phyloP scores from a whole-genome alignment of 2,888 invertebrate species.

The Ophion ventricosus region DNA sequence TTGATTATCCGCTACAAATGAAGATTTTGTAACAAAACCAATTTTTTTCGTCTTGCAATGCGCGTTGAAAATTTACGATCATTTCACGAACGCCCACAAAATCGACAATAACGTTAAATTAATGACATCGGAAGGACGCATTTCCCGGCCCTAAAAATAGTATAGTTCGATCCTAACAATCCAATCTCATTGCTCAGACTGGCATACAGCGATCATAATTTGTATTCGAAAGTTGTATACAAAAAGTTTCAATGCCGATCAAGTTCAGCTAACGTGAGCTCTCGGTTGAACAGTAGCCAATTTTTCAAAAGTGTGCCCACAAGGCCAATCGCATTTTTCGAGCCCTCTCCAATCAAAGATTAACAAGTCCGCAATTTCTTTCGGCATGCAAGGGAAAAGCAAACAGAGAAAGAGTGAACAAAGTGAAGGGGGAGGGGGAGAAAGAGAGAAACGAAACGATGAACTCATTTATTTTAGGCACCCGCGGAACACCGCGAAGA shows the following conservation, averaged over 20 bases:
- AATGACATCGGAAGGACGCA: neutral
- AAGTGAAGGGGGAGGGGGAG: neutral
- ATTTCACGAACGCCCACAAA: neutral
- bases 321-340: neutral
- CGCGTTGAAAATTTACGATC: neutral
- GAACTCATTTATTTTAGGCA: conserved; percentile 64
- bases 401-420: neutral
- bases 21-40: neutral
- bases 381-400: conserved; percentile 36
- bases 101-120: neutral
- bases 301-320: neutral
- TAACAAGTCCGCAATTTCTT: conserved; percentile 19
- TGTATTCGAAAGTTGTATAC: neutral
- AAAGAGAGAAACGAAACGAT: conserved; percentile 38
- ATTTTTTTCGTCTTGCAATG: neutral
- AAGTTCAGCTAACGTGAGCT: too few species aligned
- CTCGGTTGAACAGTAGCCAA: too few species aligned
- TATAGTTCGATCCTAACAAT: neutral
- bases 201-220: neutral
- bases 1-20: neutral
- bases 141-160: neutral
- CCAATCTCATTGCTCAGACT: neutral
- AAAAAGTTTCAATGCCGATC: neutral
- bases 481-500: conserved; percentile 61
- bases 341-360: conserved; percentile 9